Evolutionary conservation across 2,797 vertebrate genomes (phyloP).

Genomic region (Muscicapa comitata): DNA sequence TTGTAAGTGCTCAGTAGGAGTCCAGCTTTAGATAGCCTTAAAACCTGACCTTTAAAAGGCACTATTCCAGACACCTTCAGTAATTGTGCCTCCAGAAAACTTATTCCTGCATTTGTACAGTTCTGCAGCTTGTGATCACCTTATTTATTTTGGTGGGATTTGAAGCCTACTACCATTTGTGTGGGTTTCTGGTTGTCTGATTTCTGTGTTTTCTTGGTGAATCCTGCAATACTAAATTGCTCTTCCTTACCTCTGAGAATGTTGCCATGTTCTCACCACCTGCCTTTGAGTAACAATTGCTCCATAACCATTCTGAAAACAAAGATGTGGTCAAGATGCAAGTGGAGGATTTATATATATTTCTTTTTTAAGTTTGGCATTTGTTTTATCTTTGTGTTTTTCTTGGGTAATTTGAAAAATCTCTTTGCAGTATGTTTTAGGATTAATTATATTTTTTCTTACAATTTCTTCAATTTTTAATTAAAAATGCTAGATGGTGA

Average conservation of each 20-base stretch:
- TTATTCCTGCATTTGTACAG: not conserved
- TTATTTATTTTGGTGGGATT: not conserved
- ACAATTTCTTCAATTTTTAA: not conserved
- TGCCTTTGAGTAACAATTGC: not conserved
- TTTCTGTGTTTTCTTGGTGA: not conserved
- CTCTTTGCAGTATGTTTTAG: not conserved
- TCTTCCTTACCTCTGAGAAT: not conserved
- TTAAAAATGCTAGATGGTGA: not conserved
- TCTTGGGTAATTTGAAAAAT: not conserved
- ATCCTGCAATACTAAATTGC: not conserved
- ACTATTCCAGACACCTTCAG: not conserved
- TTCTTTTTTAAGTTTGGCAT: not conserved
- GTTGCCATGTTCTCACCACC: not conserved
- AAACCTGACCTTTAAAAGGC: slow-evolving; percentile 24
- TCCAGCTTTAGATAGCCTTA: not conserved
- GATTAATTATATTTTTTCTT: not conserved
- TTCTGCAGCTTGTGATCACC: not conserved
- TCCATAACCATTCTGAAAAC: not conserved
- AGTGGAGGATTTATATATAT: not conserved
- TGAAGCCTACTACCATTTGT: not conserved
- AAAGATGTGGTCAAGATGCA: not conserved
- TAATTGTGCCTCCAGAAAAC: not conserved
- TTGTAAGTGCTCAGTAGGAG: not conserved
- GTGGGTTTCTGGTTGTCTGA: not conserved
- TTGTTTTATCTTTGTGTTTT: not conserved